Conservation (phyloP, 1,140 invertebrate genomes). For the Periplaneta americana region DNA sequence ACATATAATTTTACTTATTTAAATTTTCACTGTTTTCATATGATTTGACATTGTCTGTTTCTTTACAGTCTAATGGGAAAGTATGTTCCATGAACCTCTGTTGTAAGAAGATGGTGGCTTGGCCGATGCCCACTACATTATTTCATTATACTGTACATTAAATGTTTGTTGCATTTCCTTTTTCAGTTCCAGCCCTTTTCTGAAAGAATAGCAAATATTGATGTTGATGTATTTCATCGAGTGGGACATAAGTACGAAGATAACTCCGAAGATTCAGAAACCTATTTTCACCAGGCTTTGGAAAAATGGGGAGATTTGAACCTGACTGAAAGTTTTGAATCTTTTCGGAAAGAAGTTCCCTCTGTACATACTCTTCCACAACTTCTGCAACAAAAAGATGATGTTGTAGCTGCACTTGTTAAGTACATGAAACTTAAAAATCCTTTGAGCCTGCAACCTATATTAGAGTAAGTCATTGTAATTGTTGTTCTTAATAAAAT, state of each 20-base stretch:
- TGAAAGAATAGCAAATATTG: constrained; percentile 74
- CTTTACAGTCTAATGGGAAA: too few species aligned
- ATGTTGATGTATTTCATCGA: constrained; percentile 73
- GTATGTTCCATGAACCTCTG: too few species aligned
- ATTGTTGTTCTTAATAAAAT: too few species aligned
- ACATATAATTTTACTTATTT: too few species aligned
- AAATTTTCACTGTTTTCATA: too few species aligned
- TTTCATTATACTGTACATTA: too few species aligned
- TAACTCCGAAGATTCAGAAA: constrained; percentile 58
- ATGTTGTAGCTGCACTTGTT: constrained; percentile 62
- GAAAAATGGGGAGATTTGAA: constrained; percentile 84
- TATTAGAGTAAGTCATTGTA: constrained; percentile 69
- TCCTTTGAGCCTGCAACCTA: constrained; percentile 64
- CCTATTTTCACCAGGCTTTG: constrained; percentile 74
- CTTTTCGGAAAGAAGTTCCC: constrained; percentile 63
- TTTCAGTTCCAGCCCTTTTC: constrained; percentile 82
- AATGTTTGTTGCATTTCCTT: too few species aligned
- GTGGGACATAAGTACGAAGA: constrained; percentile 64
- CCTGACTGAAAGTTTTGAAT: constrained; percentile 71
- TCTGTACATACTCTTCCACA: constrained; percentile 73
- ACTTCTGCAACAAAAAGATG: constrained; percentile 69
- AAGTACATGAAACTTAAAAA: constrained; percentile 66
- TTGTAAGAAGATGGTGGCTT: too few species aligned
- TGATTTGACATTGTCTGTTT: too few species aligned
- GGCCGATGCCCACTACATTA: too few species aligned